A percentile compares a stretch with the other conserved stretches of the same genome.
These are phyloP conservation scores for Columba janthina DNA, from an alignment of 2,113 vertebrate species.

Conservation along the genomic window DNA sequence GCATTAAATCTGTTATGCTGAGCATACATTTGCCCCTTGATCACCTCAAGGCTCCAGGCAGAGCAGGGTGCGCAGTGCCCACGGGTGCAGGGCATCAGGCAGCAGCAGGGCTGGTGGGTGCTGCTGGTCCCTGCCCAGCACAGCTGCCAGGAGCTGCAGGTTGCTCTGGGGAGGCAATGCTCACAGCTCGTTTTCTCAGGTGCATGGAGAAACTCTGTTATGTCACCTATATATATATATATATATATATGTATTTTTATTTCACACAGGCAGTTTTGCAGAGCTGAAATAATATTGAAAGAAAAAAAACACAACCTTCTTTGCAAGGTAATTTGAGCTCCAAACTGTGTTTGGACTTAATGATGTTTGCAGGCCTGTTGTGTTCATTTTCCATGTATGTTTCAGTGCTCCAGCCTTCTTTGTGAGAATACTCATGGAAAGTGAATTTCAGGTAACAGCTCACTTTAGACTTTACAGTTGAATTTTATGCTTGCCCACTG, in stretches of 20 bases:
- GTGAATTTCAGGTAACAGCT: slow-evolving; percentile 23
- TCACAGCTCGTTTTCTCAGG: not conserved
- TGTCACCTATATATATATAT: not conserved
- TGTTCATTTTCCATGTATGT: not conserved
- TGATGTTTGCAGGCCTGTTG: slow-evolving; percentile 9
- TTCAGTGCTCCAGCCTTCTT: not conserved
- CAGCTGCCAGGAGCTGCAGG: too few species aligned
- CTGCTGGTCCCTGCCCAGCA: not conserved
- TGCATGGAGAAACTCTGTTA: not conserved
- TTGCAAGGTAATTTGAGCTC: slow-evolving; percentile 15
- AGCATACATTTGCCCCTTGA: too few species aligned
- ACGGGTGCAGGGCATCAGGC: not conserved
- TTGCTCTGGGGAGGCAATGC: not conserved
- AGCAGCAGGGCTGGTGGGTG: rapidly evolving
- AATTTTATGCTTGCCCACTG: not conserved
- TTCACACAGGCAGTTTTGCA: not conserved
- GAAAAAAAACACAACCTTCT: not conserved
- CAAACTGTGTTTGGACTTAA: not conserved
- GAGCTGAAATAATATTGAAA: not conserved
- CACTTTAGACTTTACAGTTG: not conserved
- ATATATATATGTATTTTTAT: not conserved
- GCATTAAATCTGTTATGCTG: too few species aligned
- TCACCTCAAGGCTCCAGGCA: too few species aligned
- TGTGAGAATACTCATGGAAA: not conserved
- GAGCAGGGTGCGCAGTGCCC: rapidly evolving